These are phyloP conservation scores for Torymus aiolomorphi DNA, from an alignment of 2,888 invertebrate genomes.

Conservation along the genomic window DNA sequence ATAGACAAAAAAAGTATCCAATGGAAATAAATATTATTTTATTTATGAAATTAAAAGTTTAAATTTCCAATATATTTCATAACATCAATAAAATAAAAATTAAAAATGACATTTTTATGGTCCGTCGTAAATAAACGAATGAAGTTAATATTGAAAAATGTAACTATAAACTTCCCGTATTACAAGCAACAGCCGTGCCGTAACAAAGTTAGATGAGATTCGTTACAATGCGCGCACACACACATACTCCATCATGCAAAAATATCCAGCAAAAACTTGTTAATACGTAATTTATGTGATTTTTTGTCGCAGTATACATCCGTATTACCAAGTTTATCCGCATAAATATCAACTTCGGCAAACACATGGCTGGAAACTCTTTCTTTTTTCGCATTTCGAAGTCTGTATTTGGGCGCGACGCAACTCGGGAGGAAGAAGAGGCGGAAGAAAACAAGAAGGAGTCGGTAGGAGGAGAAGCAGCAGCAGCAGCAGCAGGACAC, in stretches of 20 bases:
- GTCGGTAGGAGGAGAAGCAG: not conserved
- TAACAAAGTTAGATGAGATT: too few species aligned
- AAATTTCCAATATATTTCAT: too few species aligned
- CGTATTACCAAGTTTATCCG: conserved; percentile 21
- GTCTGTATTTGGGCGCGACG: not conserved
- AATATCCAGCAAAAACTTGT: not conserved
- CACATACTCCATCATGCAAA: not conserved
- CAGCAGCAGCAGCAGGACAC: not conserved
- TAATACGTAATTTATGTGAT: conserved; percentile 5
- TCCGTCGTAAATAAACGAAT: too few species aligned
- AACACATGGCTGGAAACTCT: not conserved
- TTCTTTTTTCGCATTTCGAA: conserved; percentile 1
- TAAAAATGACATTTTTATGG: too few species aligned
- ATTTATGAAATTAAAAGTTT: too few species aligned
- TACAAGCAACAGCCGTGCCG: too few species aligned
- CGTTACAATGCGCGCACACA: not conserved
- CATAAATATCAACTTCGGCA: conserved; percentile 48
- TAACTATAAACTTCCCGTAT: too few species aligned
- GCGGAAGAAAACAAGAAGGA: not conserved
- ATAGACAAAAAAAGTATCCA: too few species aligned
- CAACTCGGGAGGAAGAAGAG: conserved; percentile 10
- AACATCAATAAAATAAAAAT: too few species aligned
- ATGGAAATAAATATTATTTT: too few species aligned
- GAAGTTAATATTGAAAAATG: too few species aligned
- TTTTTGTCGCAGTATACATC: not conserved